Evolutionary conservation across 2,888 invertebrate genomes (phyloP), one percentile per base, ranked within the genome.

Genomic region (Cerceris rybyensis): DNA sequence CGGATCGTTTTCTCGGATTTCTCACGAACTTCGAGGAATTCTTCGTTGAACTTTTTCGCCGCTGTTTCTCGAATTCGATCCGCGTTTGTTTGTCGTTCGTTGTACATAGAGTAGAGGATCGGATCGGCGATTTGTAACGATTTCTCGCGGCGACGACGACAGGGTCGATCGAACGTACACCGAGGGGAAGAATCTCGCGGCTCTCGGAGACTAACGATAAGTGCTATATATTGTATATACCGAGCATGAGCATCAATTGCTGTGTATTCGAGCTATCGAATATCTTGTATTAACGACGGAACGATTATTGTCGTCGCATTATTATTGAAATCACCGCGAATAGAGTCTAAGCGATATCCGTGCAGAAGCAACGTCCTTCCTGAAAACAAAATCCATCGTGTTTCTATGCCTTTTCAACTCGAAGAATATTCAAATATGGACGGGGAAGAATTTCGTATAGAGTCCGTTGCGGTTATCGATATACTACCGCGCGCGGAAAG

Each of bases 171-270:
- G 28, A 41, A 68, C 17, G 64, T n/a, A 50, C 49, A n/a, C 28
- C 28, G 49, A 14, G 49, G 61, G 17, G 49, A 70, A 75, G 64
- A 82, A 88, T 88, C 90, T 88, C 86, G 82, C 85, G 88, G 82
- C 88, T 88, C 88, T 86, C 88, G 86, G 85, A 73, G 81, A 86
- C 82, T 28, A 28, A 28, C 28, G 28, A 28, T 28, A 28, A 85
- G 84, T 87, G 87, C 87, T 89, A 90, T 87, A 88, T 88, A 90
- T 87, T 91, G 90, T 91, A 90, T 88, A 91, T 90, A 90, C 89
- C 82, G 80, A 88, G 82, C 86, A 89, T 87, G 69, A 88, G 82
- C 86, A 89, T 87, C 68, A 86, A 89, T 87, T 88, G 84, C 87
- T 88, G 88, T 85, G 86, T 88, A 86, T 28, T 28, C 28, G 28